phyloP scores from a whole-genome alignment of 2,888 invertebrate genomes.

The Drosophila incognita region DNA sequence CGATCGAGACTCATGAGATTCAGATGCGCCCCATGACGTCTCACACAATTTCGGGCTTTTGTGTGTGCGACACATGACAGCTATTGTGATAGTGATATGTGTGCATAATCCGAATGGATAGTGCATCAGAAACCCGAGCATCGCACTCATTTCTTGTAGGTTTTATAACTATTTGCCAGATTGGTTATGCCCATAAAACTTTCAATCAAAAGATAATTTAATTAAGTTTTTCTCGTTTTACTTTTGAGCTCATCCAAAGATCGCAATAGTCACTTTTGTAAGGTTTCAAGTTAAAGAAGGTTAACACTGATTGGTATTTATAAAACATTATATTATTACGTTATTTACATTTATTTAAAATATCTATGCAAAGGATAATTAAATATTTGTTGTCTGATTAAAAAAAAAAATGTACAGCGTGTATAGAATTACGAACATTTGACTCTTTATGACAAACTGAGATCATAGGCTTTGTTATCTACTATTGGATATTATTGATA shows the following conservation, averaged over 20 bases:
- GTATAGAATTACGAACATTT: background rate
- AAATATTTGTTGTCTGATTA: background rate
- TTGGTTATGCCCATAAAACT: background rate
- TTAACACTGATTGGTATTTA: background rate
- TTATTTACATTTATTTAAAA: background rate
- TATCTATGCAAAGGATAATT: background rate
- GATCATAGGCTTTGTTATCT: background rate
- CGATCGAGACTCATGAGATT: conserved; percentile 33
- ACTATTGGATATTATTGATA: background rate
- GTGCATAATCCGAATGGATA: conserved; percentile 42
- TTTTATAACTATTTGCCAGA: background rate
- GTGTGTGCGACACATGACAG: conserved; percentile 45
- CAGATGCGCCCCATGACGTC: conserved; percentile 50
- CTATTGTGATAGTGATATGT: conserved; percentile 56
- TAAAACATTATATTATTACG: background rate
- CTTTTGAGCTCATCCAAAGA: background rate
- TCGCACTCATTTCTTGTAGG: background rate
- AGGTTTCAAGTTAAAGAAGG: background rate
- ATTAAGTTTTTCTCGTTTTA: background rate
- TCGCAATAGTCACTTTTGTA: background rate
- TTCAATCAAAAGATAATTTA: background rate
- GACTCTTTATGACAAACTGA: background rate
- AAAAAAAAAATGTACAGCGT: background rate
- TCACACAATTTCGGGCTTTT: conserved; percentile 23
- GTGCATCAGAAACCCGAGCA: background rate